Base-by-base conservation (phyloP, 1,140 invertebrate genomes). In the Lasaia peninsularis region DNA sequence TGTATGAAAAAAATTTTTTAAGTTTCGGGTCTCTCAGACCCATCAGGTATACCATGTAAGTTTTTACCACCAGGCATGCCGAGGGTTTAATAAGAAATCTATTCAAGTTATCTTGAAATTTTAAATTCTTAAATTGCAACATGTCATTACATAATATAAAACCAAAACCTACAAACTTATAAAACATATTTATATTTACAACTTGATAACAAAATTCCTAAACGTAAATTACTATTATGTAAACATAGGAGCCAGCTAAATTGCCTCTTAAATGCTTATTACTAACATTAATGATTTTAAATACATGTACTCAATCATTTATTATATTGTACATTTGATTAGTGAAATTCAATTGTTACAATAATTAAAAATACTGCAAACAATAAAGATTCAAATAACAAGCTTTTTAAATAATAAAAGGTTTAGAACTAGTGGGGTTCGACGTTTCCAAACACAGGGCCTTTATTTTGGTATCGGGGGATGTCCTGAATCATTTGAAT, bases 391-490 rank as follows among this genome's bases (percentile, higher is more conserved):
- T 40, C 16, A 12, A 14, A 10, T 40, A 40, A 40, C 37, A 40
- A 40, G 37, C 37, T 16, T 40, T 40, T 16, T 40, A 40, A 40
- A 40, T 40, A 9, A 40, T 40, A 9, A 18, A 8, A 10, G 16
- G 5, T 40, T 40, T 16, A 40, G 16, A 40, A 40, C 40, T 44
- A 44, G 18, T 20, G 9, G 24, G 24, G 24, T 28, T 6, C 5
- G 18, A 18, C 9, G 16, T 44, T 11, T 44, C 40, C 40, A 20
- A 44, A 11, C 3, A 20, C 10, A 18, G 9, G 10, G 11, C 18
- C 40, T 50, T 69, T 71, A 75, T 72, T 80, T 71, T 37, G 70
- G 60, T 69, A 67, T 58, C 58, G 71, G 69, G 37, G 72, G 64
- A 59, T 75, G 64, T 66, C 66, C 62, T 40, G 69, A 61, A n/a